Percentiles rank a stretch among this genome's conserved stretches.
These are phyloP conservation scores for Anastatus disparis DNA, from an alignment of 1,140 invertebrate species.

Conservation along the genomic window DNA sequence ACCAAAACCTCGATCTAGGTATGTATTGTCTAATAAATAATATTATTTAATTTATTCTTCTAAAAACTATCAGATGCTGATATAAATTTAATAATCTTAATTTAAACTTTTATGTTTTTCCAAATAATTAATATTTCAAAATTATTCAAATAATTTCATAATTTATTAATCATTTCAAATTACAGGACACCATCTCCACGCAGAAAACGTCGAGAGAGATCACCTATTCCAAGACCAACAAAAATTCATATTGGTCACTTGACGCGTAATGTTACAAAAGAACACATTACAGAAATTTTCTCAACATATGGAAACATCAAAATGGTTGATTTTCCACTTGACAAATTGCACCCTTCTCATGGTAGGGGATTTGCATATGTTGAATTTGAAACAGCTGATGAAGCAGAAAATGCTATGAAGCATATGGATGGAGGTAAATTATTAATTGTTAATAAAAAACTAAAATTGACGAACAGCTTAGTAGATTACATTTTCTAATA, in stretches of 20 bases:
- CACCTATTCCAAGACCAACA: constrained; percentile 85
- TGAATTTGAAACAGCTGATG: constrained; percentile 92
- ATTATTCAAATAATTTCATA: constrained; percentile 1
- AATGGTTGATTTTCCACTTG: constrained; percentile 87
- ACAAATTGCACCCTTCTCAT: constrained; percentile 86
- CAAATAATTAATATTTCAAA: no score
- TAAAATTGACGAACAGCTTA: no score
- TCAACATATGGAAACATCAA: constrained; percentile 91
- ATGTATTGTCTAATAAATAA: no score
- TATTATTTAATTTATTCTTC: no score
- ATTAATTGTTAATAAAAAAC: no score
- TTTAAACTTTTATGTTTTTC: no score
- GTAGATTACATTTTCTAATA: no score
- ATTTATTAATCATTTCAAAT: constrained; percentile 26
- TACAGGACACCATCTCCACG: constrained; percentile 69
- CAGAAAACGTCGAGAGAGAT: constrained; percentile 77
- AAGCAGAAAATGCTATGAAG: constrained; percentile 98
- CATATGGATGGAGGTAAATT: constrained; percentile 95
- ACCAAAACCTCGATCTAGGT: constrained; percentile 69
- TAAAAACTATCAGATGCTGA: not conserved
- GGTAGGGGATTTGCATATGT: constrained; percentile 94
- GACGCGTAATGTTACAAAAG: constrained; percentile 91
- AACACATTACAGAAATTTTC: constrained; percentile 96
- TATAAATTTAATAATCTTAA: not conserved
- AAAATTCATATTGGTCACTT: constrained; percentile 94